Percentiles rank a stretch among this genome's conserved stretches.
These are phyloP conservation scores for Macroramphosus scolopax DNA, from an alignment of 2,797 vertebrate genomes.

Conservation along the genomic window DNA sequence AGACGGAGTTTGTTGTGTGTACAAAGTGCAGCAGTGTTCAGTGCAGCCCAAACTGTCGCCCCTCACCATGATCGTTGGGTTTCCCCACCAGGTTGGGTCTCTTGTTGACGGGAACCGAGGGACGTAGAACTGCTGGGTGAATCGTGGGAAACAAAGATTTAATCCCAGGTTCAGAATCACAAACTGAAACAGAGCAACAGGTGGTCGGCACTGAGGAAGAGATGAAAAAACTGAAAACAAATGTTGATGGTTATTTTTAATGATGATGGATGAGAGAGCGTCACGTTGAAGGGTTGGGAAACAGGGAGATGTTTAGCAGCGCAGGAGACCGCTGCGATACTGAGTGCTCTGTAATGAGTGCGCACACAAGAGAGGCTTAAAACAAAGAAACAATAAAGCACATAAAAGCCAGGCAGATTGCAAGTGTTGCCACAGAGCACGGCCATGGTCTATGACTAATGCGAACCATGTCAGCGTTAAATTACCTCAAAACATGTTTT, in stretches of 20 bases:
- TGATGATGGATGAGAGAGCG: conserved; percentile 21
- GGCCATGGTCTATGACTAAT: conserved; percentile 31
- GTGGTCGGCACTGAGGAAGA: conserved; percentile 18
- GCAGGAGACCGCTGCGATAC: conserved; percentile 19
- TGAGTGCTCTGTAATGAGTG: conserved; percentile 21
- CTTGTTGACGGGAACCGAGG: conserved; percentile 54
- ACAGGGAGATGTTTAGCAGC: conserved; percentile 15
- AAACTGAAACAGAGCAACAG: conserved; percentile 28
- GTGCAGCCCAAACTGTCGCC: conserved; percentile 18
- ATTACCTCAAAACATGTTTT: conserved; percentile 26
- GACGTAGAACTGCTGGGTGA: conserved; percentile 41
- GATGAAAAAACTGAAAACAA: conserved; percentile 51
- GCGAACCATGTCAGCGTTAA: conserved; percentile 34
- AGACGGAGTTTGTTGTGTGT: too few species aligned
- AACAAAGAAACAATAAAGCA: conserved; percentile 48
- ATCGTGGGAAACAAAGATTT: conserved; percentile 55
- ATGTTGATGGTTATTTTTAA: conserved; percentile 37
- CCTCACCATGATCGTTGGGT: conserved; percentile 69
- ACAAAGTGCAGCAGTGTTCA: conserved; percentile 11
- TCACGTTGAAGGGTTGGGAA: conserved; percentile 16
- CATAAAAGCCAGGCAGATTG: conserved; percentile 48
- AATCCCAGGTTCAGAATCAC: conserved; percentile 36
- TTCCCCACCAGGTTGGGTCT: conserved; percentile 73
- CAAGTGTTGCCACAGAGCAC: conserved; percentile 27
- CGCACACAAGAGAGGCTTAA: conserved; percentile 26